Percentiles rank a stretch among this genome's conserved stretches.
phyloP scores from a whole-genome alignment of 2,888 invertebrate species.

The Chrysina gloriosa region DNA sequence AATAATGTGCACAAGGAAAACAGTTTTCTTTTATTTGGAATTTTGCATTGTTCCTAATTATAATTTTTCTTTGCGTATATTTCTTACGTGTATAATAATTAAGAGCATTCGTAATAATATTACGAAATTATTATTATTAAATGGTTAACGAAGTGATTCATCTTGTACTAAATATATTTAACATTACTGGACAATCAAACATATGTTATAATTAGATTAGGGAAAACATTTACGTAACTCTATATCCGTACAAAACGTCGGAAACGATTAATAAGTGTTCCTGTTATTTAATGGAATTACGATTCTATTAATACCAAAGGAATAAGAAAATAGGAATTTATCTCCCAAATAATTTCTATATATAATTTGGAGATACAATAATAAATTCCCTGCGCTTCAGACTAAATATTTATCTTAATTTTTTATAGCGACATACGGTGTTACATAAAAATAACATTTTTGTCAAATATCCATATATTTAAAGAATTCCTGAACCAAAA shows the following conservation, averaged over 20 bases:
- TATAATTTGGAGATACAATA: constrained; percentile 14
- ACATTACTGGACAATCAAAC: too few species aligned
- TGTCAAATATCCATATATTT: constrained; percentile 33
- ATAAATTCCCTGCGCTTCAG: constrained; percentile 23
- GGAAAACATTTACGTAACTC: background rate
- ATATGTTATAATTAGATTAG: too few species aligned
- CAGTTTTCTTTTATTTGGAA: too few species aligned
- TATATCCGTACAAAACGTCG: background rate
- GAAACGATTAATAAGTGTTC: background rate
- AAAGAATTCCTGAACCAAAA: constrained; percentile 24
- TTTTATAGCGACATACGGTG: constrained; percentile 21
- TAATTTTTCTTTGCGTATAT: too few species aligned
- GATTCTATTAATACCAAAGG: background rate
- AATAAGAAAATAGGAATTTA: constrained; percentile 4
- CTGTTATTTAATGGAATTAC: constrained; percentile 5
- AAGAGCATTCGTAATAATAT: too few species aligned
- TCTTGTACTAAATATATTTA: too few species aligned
- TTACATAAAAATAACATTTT: constrained; percentile 36
- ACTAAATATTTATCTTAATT: constrained; percentile 35
- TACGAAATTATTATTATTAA: too few species aligned
- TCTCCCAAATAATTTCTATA: constrained; percentile 3
- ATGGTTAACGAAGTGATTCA: too few species aligned
- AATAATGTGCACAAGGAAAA: too few species aligned
- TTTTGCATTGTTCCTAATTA: too few species aligned
- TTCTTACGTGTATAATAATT: too few species aligned